Evolutionary conservation across 2,888 invertebrate genomes (phyloP), one percentile per base, ranked within the genome.

Genomic region (Troides helena): DNA sequence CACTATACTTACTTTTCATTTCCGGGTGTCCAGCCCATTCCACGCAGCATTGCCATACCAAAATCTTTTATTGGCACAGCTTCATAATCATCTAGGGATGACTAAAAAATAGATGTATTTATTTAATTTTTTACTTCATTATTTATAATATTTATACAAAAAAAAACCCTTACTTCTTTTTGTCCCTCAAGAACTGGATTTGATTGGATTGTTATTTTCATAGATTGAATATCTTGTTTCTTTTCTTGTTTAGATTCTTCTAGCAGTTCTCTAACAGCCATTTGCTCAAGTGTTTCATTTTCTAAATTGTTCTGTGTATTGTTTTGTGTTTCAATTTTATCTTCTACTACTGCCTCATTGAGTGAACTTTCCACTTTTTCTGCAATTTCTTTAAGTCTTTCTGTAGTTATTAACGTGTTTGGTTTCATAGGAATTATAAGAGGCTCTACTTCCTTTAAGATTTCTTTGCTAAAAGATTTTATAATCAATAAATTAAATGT

Each of bases 21-120:
- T 93, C 95, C 94, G 66, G 96, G 95, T 66, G 94, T 93, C 97
- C 97, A 97, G 14, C 98, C 99, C 99, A 99, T 99, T 12, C 99
- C 99, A 72, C 98, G 93, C 1, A 99, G 91, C 96, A 99, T 96
- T 0, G 99, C 99, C 83, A 97, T 81, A 4, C 99, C 99, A 94
- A 96, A 99, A 67, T 96, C 95, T 79, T 93, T 87, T 61, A 97
- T 93, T 0, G 97, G 96, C 63, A 97, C 93, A 23, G 93, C 85
- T 59, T 96, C 95, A 88, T 96, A 97, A 80, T 96, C 96, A 69
- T 95, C 94, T 21, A 95, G 77, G 0, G 94, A 93, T 1, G 97
- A 93, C 94, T 94, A 85, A 72, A 91, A 59, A 64, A 74, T 70
- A 66, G 62, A 59, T 63, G 67, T 17, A 18, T 17, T 18, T 50